These are phyloP conservation scores for Ptychobarbus kaznakovi DNA, from an alignment of 2,797 vertebrate species.

Conservation along the genomic window DNA sequence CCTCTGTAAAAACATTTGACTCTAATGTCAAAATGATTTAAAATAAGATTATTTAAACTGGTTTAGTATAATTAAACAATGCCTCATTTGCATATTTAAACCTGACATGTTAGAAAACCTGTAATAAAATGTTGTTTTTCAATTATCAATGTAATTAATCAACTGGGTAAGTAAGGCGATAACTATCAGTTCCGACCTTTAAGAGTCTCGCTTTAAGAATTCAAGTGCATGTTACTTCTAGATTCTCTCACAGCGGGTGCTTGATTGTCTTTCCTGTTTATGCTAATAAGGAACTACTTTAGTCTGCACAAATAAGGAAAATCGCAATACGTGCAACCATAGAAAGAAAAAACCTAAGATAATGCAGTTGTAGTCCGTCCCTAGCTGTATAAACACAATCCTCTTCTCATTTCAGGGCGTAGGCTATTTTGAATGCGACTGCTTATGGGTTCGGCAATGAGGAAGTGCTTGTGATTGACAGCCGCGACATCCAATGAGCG, in stretches of 20 bases:
- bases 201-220: not conserved
- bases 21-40: too few relatives aligned
- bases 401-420: not conserved
- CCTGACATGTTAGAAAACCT: too few relatives aligned
- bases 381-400: not conserved
- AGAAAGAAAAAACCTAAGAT: not conserved
- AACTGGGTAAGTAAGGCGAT: too few relatives aligned
- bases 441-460: not conserved
- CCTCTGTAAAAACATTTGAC: too few relatives aligned
- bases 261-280: not conserved
- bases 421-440: not conserved
- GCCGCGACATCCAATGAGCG: constrained; percentile 34
- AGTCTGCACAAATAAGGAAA: not conserved
- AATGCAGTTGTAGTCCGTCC: not conserved
- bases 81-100: too few relatives aligned
- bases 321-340: not conserved
- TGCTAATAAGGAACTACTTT: not conserved
- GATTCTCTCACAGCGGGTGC: not conserved
- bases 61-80: too few relatives aligned
- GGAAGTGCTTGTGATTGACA: constrained; percentile 55
- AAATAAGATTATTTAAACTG: too few relatives aligned
- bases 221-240: not conserved
- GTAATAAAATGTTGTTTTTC: too few relatives aligned
- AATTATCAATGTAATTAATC: too few relatives aligned
- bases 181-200: too few relatives aligned